Percentiles rank a stretch among this genome's conserved stretches.
phyloP scores from a whole-genome alignment of 2,888 invertebrate genomes.

The Philaethria dido region DNA sequence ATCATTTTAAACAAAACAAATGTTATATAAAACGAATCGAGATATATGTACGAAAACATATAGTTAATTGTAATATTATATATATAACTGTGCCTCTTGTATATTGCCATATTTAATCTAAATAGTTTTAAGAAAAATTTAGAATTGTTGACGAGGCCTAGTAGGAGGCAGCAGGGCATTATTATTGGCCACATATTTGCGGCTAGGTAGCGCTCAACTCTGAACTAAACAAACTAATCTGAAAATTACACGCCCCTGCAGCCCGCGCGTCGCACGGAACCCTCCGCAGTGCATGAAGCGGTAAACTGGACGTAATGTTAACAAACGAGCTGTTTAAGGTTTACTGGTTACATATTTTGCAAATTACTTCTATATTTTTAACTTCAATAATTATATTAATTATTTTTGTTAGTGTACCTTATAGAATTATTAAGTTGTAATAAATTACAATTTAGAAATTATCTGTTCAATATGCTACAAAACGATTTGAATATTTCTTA shows the following conservation, averaged over 20 bases:
- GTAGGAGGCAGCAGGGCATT: conserved; percentile 45
- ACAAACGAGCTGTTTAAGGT: conserved; percentile 51
- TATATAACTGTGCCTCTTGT: neutral
- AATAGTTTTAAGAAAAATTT: neutral
- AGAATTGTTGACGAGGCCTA: neutral
- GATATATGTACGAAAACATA: neutral
- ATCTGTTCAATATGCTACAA: too few species aligned
- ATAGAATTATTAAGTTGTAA: too few species aligned
- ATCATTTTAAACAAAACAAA: neutral
- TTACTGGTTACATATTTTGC: conserved; percentile 46
- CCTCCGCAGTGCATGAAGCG: conserved; percentile 49
- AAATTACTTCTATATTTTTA: conserved; percentile 36
- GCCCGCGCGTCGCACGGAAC: conserved; percentile 40
- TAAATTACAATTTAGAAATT: too few species aligned
- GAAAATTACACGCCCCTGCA: conserved; percentile 71
- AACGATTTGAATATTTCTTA: too few species aligned
- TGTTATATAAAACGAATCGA: neutral
- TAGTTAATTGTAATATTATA: neutral
- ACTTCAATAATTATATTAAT: conserved; percentile 22
- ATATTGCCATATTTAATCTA: neutral
- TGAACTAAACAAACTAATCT: conserved; percentile 81
- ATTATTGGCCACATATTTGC: conserved; percentile 76
- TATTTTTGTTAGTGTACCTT: neutral
- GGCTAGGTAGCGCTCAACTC: conserved; percentile 59
- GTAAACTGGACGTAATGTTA: conserved; percentile 64